Conservation (phyloP, 2,113 vertebrate species). For the Ammodramus savannarum region DNA sequence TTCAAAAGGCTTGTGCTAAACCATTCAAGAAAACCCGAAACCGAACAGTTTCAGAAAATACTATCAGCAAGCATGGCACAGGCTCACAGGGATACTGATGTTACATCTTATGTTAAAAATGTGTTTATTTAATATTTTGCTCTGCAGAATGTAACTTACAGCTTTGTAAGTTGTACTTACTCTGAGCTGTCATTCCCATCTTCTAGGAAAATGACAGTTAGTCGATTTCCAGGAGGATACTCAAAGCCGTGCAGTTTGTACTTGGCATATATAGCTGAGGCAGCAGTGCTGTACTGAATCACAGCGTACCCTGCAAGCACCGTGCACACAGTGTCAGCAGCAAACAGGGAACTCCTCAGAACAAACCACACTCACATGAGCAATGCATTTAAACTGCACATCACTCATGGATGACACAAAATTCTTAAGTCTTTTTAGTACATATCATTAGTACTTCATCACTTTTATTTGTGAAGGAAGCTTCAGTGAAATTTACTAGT, state of each 20-base stretch:
- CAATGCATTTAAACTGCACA: neutral
- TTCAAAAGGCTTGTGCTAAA: neutral
- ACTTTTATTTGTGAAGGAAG: neutral
- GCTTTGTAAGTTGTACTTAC: constrained; percentile 65
- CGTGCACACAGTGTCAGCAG: neutral
- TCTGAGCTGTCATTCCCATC: constrained; percentile 88
- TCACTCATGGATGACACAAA: neutral
- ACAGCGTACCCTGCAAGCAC: constrained; percentile 81
- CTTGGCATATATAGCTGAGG: constrained; percentile 94
- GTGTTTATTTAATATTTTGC: neutral
- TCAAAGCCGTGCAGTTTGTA: constrained; percentile 94
- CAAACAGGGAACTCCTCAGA: neutral
- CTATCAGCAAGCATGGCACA: neutral
- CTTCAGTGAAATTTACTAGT: neutral
- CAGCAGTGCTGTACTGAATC: constrained; percentile 90
- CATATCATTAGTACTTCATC: neutral
- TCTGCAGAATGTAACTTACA: neutral
- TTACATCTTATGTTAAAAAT: neutral
- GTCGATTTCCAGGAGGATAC: constrained; percentile 92
- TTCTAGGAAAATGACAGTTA: constrained; percentile 84
- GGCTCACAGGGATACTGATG: neutral
- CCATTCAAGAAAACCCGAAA: neutral
- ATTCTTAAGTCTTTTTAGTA: neutral
- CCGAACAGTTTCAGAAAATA: neutral
- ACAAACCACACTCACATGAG: neutral